Evolutionary conservation across 2,113 vertebrate genomes (phyloP).

Genomic region (Xiphophorus hellerii): DNA sequence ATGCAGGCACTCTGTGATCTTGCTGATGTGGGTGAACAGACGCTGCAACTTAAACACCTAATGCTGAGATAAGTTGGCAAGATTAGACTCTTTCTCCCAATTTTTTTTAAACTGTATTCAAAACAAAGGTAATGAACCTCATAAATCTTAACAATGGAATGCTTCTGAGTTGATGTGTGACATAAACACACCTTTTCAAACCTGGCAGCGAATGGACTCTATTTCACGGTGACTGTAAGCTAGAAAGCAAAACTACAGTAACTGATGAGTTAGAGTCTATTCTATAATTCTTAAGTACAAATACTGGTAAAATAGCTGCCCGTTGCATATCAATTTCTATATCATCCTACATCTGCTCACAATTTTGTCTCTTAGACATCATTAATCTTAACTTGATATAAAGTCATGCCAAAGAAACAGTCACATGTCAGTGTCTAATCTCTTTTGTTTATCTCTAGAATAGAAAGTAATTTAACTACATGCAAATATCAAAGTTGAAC

Average conservation of each 20-base stretch:
- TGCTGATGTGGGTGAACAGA: slow-evolving; percentile 59
- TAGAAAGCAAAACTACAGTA: slow-evolving; percentile 44
- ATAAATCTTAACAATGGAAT: slow-evolving; percentile 72
- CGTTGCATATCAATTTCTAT: slow-evolving; percentile 12
- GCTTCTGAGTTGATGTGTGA: slow-evolving; percentile 62
- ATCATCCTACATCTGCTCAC: neutral
- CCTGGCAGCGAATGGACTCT: slow-evolving; percentile 68
- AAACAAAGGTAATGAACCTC: slow-evolving; percentile 65
- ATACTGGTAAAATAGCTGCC: slow-evolving; percentile 9
- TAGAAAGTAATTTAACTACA: too few relatives aligned
- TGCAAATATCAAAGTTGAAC: too few relatives aligned
- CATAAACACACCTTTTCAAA: slow-evolving; percentile 76
- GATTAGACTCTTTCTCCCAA: slow-evolving; percentile 46
- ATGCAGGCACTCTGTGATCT: slow-evolving; percentile 63
- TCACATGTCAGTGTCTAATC: neutral
- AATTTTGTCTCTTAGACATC: neutral
- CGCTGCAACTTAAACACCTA: slow-evolving; percentile 59
- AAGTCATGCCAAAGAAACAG: neutral
- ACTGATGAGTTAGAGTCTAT: slow-evolving; percentile 53
- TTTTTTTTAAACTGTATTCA: slow-evolving; percentile 47
- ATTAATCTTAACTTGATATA: neutral
- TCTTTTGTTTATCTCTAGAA: too few relatives aligned
- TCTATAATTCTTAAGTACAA: slow-evolving; percentile 24
- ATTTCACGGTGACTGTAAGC: slow-evolving; percentile 71
- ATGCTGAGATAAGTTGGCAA: slow-evolving; percentile 57